Base-by-base conservation (phyloP, 2,888 invertebrate genomes). In the Oligia strigilis region DNA sequence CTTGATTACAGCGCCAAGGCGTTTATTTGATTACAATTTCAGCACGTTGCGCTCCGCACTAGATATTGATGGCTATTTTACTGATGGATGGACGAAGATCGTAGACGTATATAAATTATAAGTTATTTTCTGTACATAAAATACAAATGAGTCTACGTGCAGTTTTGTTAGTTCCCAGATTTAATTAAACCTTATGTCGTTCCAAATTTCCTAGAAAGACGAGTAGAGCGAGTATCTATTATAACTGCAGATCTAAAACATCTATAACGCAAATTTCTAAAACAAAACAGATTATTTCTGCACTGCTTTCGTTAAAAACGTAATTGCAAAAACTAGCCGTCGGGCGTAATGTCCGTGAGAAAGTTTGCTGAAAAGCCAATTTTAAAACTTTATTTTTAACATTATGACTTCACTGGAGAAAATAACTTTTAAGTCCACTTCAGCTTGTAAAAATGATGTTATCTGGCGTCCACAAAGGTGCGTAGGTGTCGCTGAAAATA, bases 401-500 rank as follows among this genome's bases (percentile, higher is more conserved):
- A 17, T 43, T 29, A 60, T 84, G 70, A 87, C 55, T 76, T 62
- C 80, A 67, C 71, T n/a, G 60, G 55, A 72, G 72, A 72, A 86
- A 82, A 74, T 58, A 2, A 72, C 71, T 87, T 80, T 46, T 73
- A 76, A 71, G 29, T 58, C 73, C 70, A 83, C 77, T 36, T 77
- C 40, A 19, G n/a, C 19, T 19, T 65, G 60, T 70, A 64, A 81
- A 79, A 70, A 72, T 73, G 13, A 81, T 52, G 58, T 76, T 78
- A 80, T 77, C 86, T 87, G 90, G 87, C 90, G 85, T 80, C 66
- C 82, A 85, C 77, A 81, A 73, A 83, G 64, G 58, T 46, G 84
- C 69, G 89, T 89, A 76, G 88, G 86, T 74, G 83, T 67, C 64
- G 72, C 80, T 87, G 72, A 83, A 90, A 89, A 86, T 86, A 84